Percentiles rank a stretch among this genome's conserved stretches.
Evolutionary conservation across 2,888 invertebrate genomes (phyloP).

Genomic region (Merodon equestris): DNA sequence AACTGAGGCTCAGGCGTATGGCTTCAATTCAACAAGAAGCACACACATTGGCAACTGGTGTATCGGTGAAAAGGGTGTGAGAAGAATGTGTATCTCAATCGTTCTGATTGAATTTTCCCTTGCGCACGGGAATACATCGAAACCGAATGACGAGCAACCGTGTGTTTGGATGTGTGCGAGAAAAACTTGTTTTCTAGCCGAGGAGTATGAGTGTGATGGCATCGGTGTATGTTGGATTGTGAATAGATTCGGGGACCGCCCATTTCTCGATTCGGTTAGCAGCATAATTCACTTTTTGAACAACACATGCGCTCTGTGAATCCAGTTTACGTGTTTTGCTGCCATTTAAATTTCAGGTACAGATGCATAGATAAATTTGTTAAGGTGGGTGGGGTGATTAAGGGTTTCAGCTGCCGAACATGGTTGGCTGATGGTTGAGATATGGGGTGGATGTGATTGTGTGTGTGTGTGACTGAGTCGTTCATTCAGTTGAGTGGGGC

Average conservation of each 20-base stretch:
- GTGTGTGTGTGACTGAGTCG: slow-evolving; percentile 6
- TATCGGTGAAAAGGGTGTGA: slow-evolving; percentile 1
- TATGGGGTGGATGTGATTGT: slow-evolving; percentile 22
- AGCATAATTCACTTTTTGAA: slow-evolving; percentile 51
- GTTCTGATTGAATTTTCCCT: slow-evolving; percentile 37
- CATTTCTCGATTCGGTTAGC: slow-evolving; percentile 17
- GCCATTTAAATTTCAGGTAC: slow-evolving; percentile 57
- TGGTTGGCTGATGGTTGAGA: slow-evolving; percentile 27
- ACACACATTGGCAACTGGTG: slow-evolving; percentile 1
- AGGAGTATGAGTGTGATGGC: slow-evolving; percentile 13
- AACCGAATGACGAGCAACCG: slow-evolving; percentile 22
- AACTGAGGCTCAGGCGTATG: slow-evolving; percentile 51
- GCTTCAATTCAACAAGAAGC: slow-evolving; percentile 30
- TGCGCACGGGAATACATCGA: slow-evolving; percentile 22
- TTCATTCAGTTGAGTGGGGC: slow-evolving; percentile 23
- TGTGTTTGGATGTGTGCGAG: not conserved
- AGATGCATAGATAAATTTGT: slow-evolving; percentile 21
- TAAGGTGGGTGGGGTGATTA: slow-evolving; percentile 62
- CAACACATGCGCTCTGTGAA: slow-evolving; percentile 49
- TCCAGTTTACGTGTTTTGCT: slow-evolving; percentile 43
- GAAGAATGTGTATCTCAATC: slow-evolving; percentile 21
- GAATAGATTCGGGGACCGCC: slow-evolving; percentile 49
- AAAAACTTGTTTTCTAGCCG: slow-evolving; percentile 51
- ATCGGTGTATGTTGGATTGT: not conserved
- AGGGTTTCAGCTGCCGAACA: slow-evolving; percentile 58